Percentiles rank a stretch among this genome's conserved stretches.
These are phyloP conservation scores for Arremon brunneinucha DNA, from an alignment of 2,797 vertebrate species.

Conservation along the genomic window DNA sequence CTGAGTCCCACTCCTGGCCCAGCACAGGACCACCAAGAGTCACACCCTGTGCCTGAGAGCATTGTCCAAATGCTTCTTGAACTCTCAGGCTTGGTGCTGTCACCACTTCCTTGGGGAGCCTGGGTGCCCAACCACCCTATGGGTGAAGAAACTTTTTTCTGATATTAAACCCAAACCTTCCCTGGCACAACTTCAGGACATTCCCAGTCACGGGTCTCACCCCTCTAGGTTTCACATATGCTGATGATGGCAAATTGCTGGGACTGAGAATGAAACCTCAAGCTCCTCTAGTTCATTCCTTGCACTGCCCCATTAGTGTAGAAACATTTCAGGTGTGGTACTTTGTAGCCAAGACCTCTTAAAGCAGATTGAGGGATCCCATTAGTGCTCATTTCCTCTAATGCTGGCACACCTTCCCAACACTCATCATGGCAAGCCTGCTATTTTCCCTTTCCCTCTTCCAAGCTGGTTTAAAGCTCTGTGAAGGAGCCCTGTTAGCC, in stretches of 20 bases:
- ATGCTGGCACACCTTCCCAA: not conserved
- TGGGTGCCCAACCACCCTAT: not conserved
- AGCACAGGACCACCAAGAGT: not conserved
- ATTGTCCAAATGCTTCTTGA: not conserved
- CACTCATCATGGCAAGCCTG: not conserved
- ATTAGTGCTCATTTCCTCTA: not conserved
- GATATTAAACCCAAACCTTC: too few relatives aligned
- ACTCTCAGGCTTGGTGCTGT: too few relatives aligned
- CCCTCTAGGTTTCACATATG: too few relatives aligned
- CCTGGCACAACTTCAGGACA: too few relatives aligned
- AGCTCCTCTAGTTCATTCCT: not conserved
- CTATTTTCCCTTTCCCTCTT: not conserved
- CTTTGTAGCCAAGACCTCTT: not conserved
- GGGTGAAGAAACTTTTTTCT: too few relatives aligned
- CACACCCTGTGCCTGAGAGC: not conserved
- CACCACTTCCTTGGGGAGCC: not conserved
- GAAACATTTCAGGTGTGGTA: not conserved
- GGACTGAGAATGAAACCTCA: not conserved
- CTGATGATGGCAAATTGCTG: not conserved
- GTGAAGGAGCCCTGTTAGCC: accelerated
- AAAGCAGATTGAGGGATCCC: not conserved
- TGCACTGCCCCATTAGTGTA: not conserved
- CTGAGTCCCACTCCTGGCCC: too few relatives aligned
- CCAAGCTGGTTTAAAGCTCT: not conserved
- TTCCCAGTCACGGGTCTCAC: too few relatives aligned